Evolutionary conservation across 64 coral and sea anemone species (phyloP).

Genomic region (Anthopleura sola): DNA sequence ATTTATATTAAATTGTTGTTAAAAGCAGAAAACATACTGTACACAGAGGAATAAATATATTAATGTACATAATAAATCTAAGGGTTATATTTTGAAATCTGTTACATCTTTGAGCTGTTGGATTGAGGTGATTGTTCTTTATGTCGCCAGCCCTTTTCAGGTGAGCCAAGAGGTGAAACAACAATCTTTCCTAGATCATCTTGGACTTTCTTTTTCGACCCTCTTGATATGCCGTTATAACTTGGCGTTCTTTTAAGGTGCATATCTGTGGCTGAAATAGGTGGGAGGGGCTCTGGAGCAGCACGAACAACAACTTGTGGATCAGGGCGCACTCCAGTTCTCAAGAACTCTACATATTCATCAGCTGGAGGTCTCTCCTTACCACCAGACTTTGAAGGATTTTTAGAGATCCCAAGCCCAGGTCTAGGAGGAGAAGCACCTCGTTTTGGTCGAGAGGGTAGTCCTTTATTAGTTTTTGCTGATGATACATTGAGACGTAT

Average conservation of each 20-base stretch:
- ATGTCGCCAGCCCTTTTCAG: conserved; percentile 90
- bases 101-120: conserved; percentile 55
- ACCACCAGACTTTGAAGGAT: conserved; percentile 28
- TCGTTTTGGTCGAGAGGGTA: conserved; percentile 48
- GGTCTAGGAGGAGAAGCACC: conserved; percentile 64
- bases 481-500: conserved; percentile 68
- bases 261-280: conserved; percentile 62
- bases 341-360: conserved; percentile 94
- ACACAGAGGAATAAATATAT: neutral
- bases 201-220: conserved; percentile 29
- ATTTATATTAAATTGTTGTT: neutral
- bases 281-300: conserved; percentile 78
- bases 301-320: conserved; percentile 84
- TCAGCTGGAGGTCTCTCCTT: conserved; percentile 56
- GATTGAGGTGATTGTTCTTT: conserved; percentile 76
- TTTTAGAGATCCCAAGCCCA: conserved; percentile 63
- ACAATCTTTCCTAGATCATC: conserved; percentile 90
- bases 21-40: neutral
- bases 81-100: neutral
- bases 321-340: conserved; percentile 77
- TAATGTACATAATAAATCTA: neutral
- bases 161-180: conserved; percentile 83
- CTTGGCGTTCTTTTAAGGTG: conserved; percentile 40
- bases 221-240: conserved; percentile 46
- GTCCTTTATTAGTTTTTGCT: conserved; percentile 67